phyloP scores from a whole-genome alignment of 1,140 invertebrate genomes.

The Dreissena rostriformis region DNA sequence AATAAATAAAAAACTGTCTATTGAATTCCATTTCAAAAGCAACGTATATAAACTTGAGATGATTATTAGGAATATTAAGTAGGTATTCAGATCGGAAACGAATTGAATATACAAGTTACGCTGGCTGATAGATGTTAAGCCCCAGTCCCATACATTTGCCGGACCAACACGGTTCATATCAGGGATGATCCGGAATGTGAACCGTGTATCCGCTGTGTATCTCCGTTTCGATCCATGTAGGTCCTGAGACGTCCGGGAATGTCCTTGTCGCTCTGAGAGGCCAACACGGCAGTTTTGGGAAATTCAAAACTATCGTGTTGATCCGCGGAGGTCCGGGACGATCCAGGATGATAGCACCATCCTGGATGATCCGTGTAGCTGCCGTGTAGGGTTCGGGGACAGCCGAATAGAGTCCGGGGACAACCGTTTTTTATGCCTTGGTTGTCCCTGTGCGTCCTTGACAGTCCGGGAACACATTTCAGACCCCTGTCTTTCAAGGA shows the following conservation, averaged over 20 bases:
- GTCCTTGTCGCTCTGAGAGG: constrained; percentile 4
- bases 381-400: not conserved
- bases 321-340: constrained; percentile 4
- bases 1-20: no score
- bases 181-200: not conserved
- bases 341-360: not conserved
- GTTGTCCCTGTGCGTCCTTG: no score
- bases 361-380: not conserved
- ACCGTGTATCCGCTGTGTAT: constrained; percentile 1
- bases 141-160: not conserved
- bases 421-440: no score
- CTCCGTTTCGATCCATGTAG: not conserved
- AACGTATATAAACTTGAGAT: no score
- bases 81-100: no score
- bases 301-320: not conserved
- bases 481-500: no score
- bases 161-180: not conserved
- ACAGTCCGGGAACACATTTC: no score
- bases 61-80: no score
- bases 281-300: constrained; percentile 14
- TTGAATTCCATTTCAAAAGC: no score
- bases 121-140: no score
- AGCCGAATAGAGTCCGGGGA: not conserved
- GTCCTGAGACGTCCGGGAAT: constrained; percentile 2
- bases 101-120: no score